These are phyloP conservation scores for Colletes latitarsis DNA, from an alignment of 1,140 invertebrate genomes.

Conservation along the genomic window DNA sequence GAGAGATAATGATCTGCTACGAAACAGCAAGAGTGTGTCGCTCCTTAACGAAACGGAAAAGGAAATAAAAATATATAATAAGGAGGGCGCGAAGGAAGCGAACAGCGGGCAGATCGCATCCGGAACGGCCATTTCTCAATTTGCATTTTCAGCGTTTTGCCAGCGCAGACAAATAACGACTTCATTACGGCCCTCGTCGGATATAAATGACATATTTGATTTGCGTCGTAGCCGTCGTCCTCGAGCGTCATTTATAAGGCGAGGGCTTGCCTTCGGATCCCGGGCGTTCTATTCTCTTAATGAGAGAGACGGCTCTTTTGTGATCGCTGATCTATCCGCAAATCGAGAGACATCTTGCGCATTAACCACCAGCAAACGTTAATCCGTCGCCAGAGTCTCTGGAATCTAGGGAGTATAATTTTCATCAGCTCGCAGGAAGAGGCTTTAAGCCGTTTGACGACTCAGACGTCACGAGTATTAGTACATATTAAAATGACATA, in stretches of 20 bases:
- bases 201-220: conserved; percentile 77
- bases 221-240: conserved; percentile 50
- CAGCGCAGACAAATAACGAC: conserved; percentile 71
- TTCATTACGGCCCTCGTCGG: conserved; percentile 73
- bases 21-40: background rate
- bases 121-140: conserved; percentile 64
- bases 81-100: conserved; percentile 15
- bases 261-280: background rate
- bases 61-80: conserved; percentile 54
- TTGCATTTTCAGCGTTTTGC: conserved; percentile 73
- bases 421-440: background rate
- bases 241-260: conserved; percentile 33
- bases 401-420: conserved; percentile 2
- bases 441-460: background rate
- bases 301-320: conserved; percentile 50
- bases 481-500: background rate
- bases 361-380: conserved; percentile 48
- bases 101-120: conserved; percentile 11
- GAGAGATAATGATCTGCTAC: background rate
- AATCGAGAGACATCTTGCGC: conserved; percentile 51
- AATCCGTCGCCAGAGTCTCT: conserved; percentile 35
- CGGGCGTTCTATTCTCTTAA: conserved; percentile 39
- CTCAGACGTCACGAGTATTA: background rate
- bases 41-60: conserved; percentile 12
- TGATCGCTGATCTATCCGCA: conserved; percentile 52